Evolutionary conservation across 2,113 vertebrate species (phyloP).

Genomic region (Tachycineta bicolor): DNA sequence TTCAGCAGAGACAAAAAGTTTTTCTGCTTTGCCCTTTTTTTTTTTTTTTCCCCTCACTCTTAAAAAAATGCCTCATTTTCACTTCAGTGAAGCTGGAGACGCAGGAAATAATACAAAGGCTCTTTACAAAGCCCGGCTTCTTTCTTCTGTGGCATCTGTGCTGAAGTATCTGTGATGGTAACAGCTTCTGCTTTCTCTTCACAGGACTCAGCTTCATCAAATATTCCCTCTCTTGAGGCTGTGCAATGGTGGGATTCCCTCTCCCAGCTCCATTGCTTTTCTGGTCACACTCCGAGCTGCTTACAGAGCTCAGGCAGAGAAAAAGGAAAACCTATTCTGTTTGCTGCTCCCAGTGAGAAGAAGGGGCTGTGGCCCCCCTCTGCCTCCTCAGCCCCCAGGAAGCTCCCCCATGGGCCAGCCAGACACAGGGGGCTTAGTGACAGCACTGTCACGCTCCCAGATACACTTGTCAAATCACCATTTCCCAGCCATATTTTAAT

Average conservation of each 20-base stretch:
- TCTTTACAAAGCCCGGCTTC: neutral
- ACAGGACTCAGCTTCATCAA: constrained; percentile 50
- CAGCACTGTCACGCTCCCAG: neutral
- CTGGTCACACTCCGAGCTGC: constrained; percentile 2
- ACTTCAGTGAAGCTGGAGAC: constrained; percentile 52
- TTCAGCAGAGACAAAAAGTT: constrained; percentile 1
- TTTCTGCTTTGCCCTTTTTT: neutral
- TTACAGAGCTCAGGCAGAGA: neutral
- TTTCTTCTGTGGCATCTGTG: constrained; percentile 57
- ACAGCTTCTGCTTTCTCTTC: constrained; percentile 40
- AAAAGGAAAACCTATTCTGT: neutral
- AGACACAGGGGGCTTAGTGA: neutral
- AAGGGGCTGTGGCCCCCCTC: neutral
- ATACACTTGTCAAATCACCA: neutral
- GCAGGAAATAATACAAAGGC: constrained; percentile 59
- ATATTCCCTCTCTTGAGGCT: constrained; percentile 35
- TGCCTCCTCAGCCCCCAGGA: neutral
- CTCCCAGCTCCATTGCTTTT: neutral
- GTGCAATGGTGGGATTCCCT: neutral
- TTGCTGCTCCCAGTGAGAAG: neutral
- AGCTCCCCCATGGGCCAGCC: neutral
- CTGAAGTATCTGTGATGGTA: constrained; percentile 43
- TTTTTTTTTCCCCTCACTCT: fast-evolving
- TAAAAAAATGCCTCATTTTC: constrained; percentile 45
- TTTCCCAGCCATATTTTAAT: neutral